Percentiles rank a stretch among this genome's conserved stretches.
phyloP scores from a whole-genome alignment of 2,113 vertebrate species.

The Sebastes schlegelii region DNA sequence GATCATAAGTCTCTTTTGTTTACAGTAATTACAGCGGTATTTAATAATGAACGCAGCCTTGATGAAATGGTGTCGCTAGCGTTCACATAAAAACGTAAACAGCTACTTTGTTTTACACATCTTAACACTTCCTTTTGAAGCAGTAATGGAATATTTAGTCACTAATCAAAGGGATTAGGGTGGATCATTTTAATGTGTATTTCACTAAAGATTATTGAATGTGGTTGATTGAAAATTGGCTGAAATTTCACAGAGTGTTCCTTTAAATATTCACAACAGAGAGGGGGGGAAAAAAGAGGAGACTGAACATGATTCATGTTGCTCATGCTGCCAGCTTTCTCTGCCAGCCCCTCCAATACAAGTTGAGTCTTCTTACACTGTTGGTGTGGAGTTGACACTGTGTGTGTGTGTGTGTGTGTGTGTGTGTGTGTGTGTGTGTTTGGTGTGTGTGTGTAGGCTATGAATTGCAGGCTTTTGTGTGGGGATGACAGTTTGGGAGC shows the following conservation, averaged over 20 bases:
- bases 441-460: slow-evolving; percentile 12
- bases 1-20: neutral
- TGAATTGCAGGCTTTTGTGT: slow-evolving; percentile 54
- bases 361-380: slow-evolving; percentile 41
- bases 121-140: neutral
- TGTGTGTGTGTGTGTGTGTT: slow-evolving; percentile 18
- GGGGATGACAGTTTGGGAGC: slow-evolving; percentile 64
- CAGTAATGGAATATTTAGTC: neutral
- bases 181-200: neutral
- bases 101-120: neutral
- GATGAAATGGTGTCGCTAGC: neutral
- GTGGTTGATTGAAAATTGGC: neutral
- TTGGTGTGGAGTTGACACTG: slow-evolving; percentile 39
- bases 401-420: slow-evolving; percentile 29
- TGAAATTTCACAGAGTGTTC: neutral
- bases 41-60: neutral
- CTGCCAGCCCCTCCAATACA: slow-evolving; percentile 22
- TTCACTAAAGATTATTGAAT: neutral
- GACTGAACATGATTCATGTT: slow-evolving; percentile 15
- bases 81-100: neutral
- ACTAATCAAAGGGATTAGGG: neutral
- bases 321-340: slow-evolving; percentile 29
- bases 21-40: neutral
- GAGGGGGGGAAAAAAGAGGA: neutral
- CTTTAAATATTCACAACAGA: slow-evolving; percentile 20